Conservation (phyloP, 2,113 vertebrate genomes). For the Sphyrna mokarran region DNA sequence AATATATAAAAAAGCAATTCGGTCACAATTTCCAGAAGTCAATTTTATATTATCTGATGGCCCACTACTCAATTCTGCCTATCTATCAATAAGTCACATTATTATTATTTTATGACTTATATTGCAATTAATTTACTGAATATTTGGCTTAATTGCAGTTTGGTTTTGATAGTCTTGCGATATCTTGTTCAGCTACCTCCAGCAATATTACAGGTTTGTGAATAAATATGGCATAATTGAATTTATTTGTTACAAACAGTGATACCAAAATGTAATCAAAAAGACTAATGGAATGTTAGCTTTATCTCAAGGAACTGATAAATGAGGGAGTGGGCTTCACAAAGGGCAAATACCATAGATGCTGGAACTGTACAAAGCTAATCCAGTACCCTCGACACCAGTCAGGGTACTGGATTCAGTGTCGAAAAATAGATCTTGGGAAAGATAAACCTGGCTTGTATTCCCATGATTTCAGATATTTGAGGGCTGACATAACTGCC, state of each 20-base stretch:
- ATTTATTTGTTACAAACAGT: neutral
- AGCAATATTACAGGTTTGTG: neutral
- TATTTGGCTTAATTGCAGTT: neutral
- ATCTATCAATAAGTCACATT: neutral
- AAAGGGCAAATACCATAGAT: too few relatives aligned
- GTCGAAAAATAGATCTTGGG: too few relatives aligned
- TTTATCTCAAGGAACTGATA: neutral
- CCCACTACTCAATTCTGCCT: neutral
- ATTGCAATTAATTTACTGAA: neutral
- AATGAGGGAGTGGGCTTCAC: too few relatives aligned
- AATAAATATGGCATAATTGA: neutral
- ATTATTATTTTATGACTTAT: neutral
- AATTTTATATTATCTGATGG: neutral
- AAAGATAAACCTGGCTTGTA: too few relatives aligned
- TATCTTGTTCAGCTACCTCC: neutral
- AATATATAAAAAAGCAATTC: neutral
- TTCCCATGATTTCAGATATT: too few relatives aligned
- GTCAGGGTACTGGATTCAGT: too few relatives aligned
- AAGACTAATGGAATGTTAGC: neutral
- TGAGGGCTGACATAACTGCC: too few relatives aligned
- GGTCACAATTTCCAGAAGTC: neutral
- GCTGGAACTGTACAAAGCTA: too few relatives aligned
- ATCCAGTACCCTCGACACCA: too few relatives aligned
- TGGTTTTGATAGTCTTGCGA: neutral
- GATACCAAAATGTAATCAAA: neutral